Base-by-base conservation (phyloP, 2,113 vertebrate genomes). In the Pedetes capensis region DNA sequence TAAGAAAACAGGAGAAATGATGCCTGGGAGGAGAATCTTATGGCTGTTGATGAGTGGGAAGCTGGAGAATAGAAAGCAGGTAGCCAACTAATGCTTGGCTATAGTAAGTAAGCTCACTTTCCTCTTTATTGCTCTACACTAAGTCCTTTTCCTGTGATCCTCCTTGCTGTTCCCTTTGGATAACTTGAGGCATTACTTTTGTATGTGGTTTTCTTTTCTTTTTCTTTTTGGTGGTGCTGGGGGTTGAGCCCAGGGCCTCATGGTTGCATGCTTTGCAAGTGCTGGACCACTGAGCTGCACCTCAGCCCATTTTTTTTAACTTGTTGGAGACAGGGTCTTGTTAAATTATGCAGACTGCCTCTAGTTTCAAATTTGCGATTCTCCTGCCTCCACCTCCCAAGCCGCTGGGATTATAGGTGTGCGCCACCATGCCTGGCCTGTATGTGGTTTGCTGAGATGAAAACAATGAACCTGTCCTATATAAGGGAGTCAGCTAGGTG, bases 101-200 rank as follows among this genome's bases (percentile, higher is more conserved):
- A n/a, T 25, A 55, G 0, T n/a, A 53, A 55, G 0, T n/a, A 53
- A 3, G 13, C 12, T 85, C 2, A 6, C 37, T 68, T 78, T 87
- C 39, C 6, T 75, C 42, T 51, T 71, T 37, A 61, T 44, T 69
- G 44, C 16, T 92, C 11, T 74, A 32, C 66, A 76, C 27, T 49
- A 80, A 89, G 49, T 6, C 9, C 8, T 93, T 25, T 87, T 94
- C 5, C 37, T 92, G 32, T 85, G 53, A 39, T 79, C 9, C n/a
- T 89, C 20, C 47, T 89, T n/a, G 64, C 25, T 34, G 34, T 20
- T 81, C 13, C 25, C 61, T 89, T 85, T 37, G 88, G 79, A 53
- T 89, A 59, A 72, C 14, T 42, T 32, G 18, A 63, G 37, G 29
- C 44, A 51, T 72, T 88, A 25, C 10, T 7, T 3, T 88, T 96